Base-by-base conservation (phyloP, 1,140 invertebrate species). In the Periplaneta americana region DNA sequence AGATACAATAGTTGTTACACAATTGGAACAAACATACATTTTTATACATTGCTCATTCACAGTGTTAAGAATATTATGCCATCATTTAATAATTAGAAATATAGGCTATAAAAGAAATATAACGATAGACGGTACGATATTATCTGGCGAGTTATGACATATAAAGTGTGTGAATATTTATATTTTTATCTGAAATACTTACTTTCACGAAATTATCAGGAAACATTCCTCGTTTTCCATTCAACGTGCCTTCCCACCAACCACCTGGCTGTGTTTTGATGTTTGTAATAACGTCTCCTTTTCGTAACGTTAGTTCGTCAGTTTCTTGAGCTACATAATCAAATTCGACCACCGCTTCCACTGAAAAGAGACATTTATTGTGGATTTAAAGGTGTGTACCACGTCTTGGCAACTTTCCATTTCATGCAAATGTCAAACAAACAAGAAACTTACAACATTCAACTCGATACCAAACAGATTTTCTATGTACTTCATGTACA, bases 241-340 rank as follows among this genome's bases (percentile, higher is more conserved):
- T 89, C 32, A 99, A 88, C n/a, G 94, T 96, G 9, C 98, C 98
- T 89, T 98, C 94, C 96, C 96, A 99, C 98, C 98, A 99, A 80
- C 98, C 98, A 36, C 95, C 97, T 76, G 95, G 92, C 85, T 97
- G 94, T 79, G 94, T 92, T 83, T 95, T 93, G 75, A 97, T 95
- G 83, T 94, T 92, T 82, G 93, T 95, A 83, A 99, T 95, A 36
- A 98, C 91, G 87, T 98, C 97, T 81, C 97, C 97, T 87, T 96
- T 97, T 82, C 91, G 90, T 80, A 98, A 92, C 66, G 94, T 95
- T 84, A 99, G 88, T 90, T 99, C 95, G 87, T 96, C 95, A 4
- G 92, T 88, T 87, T 96, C 94, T 85, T 95, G 92, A 75, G 95
- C 95, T 83, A 91, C 91, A 86, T 97, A 97, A 85, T 95, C 93